Conservation (phyloP, 2,797 vertebrate genomes). For the Gymnoscopelus microlampas region DNA sequence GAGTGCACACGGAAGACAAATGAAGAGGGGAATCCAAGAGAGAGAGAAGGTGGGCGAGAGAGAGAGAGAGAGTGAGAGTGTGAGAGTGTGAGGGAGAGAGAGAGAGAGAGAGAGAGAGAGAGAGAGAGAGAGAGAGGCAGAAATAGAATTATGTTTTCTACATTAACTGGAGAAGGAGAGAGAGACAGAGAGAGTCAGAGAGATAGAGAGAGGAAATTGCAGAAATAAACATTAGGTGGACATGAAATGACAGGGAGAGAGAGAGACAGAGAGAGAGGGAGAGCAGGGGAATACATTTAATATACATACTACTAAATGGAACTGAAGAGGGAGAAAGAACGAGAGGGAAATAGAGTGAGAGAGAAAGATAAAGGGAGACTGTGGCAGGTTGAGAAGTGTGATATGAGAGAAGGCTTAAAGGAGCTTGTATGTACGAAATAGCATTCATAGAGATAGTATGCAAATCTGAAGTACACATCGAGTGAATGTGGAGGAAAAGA, state of each 20-base stretch:
- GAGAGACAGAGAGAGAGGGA: not conserved
- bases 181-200: too few species aligned
- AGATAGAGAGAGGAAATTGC: too few species aligned
- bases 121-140: conserved; percentile 6
- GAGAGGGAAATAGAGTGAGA: conserved; percentile 11
- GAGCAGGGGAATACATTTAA: not conserved
- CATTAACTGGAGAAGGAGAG: not conserved
- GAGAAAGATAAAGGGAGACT: not conserved
- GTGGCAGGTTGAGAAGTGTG: too few species aligned
- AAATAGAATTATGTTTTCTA: not conserved
- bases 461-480: too few species aligned
- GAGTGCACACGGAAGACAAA: not conserved
- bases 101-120: conserved; percentile 3
- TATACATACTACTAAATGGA: too few species aligned
- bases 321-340: conserved; percentile 10
- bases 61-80: conserved; percentile 40
- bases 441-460: too few species aligned
- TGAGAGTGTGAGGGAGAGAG: conserved; percentile 41
- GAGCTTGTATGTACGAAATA: too few species aligned
- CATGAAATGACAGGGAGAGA: not conserved
- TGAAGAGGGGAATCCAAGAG: conserved; percentile 14
- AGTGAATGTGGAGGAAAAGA: too few species aligned
- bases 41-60: conserved; percentile 46
- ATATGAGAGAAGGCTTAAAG: too few species aligned
- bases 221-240: too few species aligned